Evolutionary conservation across 37 sponge, comb jelly and placozoan genomes (phyloP), one percentile per base, ranked within the genome.

Genomic region (Diacarnus erythraeanus): DNA sequence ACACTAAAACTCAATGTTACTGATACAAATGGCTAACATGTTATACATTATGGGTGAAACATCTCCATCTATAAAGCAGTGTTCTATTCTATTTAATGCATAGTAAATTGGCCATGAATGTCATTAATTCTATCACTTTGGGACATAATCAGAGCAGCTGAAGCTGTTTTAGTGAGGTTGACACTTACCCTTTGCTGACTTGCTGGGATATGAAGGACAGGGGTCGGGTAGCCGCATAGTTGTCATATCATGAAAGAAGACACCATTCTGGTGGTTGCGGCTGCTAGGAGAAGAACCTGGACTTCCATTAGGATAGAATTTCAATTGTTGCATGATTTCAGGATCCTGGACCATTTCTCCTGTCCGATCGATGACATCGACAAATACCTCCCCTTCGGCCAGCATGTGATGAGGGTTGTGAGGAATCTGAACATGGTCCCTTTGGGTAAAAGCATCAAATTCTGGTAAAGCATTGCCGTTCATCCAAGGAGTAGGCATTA

Each of bases 321-420:
- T 47, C 51, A 47, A 47, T 12, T 47, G 51, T 47, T 6, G 51
- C 12, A 47, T 47, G 6, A 47, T 6, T 15, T 6, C 12, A 47
- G 6, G 6, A 12, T 47, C 51, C 12, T 6, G 51, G 12, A 47
- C 51, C 6, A 12, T 6, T 6, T 15, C 51, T 15, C 51, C 51
- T 15, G 12, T 37, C 42, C 60, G 77, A 42, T 77, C 77, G 23
- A 77, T 41, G 25, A 77, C 42, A 6, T 77, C 40, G 25, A 77
- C 64, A 2, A 60, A 40, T 5, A 77, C 43, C 43, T 77, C 77
- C 2, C 77, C 42, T 26, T 64, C 77, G 3, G 8, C n/a, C 17
- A 4, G n/a, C 38, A 23, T 23, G 12, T 71, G 71, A 12, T 39
- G 3, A 42, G 42, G 35, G 10, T 26, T 26, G 17, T 65, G 34